Base-by-base conservation (phyloP, 2,113 vertebrate species). In the Calonectris borealis region DNA sequence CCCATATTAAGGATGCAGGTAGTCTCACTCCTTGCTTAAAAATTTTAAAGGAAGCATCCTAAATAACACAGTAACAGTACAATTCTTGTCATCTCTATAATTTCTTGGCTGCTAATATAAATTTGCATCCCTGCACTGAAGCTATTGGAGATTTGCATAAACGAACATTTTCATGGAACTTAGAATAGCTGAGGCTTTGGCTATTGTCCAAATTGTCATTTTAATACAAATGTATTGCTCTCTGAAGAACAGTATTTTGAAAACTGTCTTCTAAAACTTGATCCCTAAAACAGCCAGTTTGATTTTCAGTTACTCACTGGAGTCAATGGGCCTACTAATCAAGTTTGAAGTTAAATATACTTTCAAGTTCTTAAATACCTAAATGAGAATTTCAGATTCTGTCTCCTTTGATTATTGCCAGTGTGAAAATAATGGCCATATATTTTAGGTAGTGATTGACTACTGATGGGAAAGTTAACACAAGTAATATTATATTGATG, bases 181-280 rank as follows among this genome's bases (percentile, higher is more conserved):
- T 46, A n/a, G 52, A 87, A 71, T 82, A 76, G 48, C 84, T 69
- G 83, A 54, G 26, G 58, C 66, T 76, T 86, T 95, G 91, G 83
- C 90, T 84, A 52, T 88, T 93, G 48, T 78, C 92, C 86, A 95
- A 12, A 92, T 72, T 69, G 65, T 78, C 57, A 80, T 90, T 94
- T 93, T 79, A 89, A 82, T 92, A 92, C 61, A 34, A 32, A 62
- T 13, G 9, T n/a, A 86, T 76, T 4, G 3, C 70, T 85, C 92
- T 94, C 91, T 66, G 70, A 89, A 91, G 96, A 95, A 46, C 73
- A 48, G 16, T 89, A 73, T 89, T 92, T 81, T 80, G 88, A 93
- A 95, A 95, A 96, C 6, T 82, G 83, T n/a, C 84, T 90, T 91
- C 66, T 91, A 42, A 72, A 90, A 79, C 90, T 87, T 68, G 86